phyloP scores from a whole-genome alignment of 2,113 vertebrate genomes.

The Irena cyanogastra region DNA sequence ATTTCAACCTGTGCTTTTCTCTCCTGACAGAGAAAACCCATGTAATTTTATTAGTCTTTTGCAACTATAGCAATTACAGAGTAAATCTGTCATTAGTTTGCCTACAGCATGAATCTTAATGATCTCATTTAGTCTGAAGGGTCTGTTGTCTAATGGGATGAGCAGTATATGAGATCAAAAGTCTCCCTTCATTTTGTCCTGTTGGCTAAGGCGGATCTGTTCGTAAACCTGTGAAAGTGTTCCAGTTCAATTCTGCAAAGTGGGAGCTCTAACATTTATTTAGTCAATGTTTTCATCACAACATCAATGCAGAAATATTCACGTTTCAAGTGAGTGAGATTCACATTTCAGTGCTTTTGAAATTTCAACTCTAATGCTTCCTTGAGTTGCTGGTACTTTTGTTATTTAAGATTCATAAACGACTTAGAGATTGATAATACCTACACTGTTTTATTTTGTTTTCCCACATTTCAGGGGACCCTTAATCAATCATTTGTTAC shows the following conservation, averaged over 20 bases:
- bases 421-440: neutral
- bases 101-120: neutral
- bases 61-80: neutral
- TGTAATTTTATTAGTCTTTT: neutral
- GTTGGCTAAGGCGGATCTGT: neutral
- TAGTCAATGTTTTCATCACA: neutral
- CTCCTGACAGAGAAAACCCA: neutral
- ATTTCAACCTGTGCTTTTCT: neutral
- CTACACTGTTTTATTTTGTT: neutral
- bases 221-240: neutral
- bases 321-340: neutral
- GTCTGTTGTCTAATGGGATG: neutral
- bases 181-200: neutral
- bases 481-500: neutral
- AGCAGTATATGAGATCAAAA: neutral
- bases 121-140: neutral
- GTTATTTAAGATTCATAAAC: neutral
- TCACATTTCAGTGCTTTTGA: neutral
- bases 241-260: neutral
- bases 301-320: neutral
- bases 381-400: neutral
- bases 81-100: neutral
- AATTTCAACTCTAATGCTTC: neutral
- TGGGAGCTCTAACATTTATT: neutral
- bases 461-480: neutral